phyloP scores from a whole-genome alignment of 2,797 vertebrate genomes.

The Ispidina lecontei region DNA sequence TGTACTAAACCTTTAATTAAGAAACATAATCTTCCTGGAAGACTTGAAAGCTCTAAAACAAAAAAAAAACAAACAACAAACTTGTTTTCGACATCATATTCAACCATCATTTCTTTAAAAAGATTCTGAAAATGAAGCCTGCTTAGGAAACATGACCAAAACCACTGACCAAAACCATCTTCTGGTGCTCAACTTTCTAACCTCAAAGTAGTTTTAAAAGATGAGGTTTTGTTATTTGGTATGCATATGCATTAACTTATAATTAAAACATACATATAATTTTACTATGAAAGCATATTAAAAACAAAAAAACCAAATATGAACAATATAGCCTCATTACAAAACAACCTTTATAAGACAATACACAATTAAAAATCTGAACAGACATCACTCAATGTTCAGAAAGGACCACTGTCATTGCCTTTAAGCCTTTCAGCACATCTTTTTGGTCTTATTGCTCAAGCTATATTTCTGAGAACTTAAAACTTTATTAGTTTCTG shows the following conservation, averaged over 20 bases:
- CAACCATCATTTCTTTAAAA: not conserved
- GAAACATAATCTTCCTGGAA: not conserved
- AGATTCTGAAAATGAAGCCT: not conserved
- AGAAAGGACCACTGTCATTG: not conserved
- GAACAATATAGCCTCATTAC: not conserved
- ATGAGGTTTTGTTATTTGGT: not conserved
- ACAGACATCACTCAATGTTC: not conserved
- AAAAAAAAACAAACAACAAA: not conserved
- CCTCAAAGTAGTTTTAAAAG: not conserved
- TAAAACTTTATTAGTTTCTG: not conserved
- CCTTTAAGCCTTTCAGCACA: not conserved
- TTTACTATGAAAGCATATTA: not conserved
- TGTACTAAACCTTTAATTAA: not conserved
- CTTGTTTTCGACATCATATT: not conserved
- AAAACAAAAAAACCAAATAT: not conserved
- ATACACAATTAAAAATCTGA: not conserved
- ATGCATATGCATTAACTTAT: fast-evolving
- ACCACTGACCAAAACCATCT: not conserved
- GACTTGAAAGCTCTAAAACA: not conserved
- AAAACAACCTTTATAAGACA: not conserved
- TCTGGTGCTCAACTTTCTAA: not conserved
- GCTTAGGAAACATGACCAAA: not conserved
- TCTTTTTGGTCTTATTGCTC: not conserved
- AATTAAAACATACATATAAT: not conserved
- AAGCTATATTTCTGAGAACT: not conserved